A percentile compares a stretch with the other conserved stretches of the same genome.
phyloP scores from a whole-genome alignment of 2,797 vertebrate genomes.

The Triplophysa yarkandensis region DNA sequence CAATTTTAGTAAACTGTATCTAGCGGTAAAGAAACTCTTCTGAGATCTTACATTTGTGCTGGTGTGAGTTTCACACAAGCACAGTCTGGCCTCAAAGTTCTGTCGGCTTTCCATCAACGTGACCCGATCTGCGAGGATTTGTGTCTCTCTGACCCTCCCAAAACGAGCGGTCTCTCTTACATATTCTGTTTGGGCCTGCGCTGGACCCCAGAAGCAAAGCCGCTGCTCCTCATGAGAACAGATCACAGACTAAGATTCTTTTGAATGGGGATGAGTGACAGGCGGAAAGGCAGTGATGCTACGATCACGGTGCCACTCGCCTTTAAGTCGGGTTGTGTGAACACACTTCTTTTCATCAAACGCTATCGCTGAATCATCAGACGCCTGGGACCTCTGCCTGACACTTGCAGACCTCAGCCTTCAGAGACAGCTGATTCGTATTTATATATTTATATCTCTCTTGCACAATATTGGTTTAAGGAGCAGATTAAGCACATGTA shows the following conservation, averaged over 20 bases:
- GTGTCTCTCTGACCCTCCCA: conserved; percentile 23
- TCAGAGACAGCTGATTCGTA: conserved; percentile 20
- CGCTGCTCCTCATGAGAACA: conserved; percentile 42
- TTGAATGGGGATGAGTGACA: conserved; percentile 67
- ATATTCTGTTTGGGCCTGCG: conserved; percentile 30
- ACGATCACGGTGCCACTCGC: conserved; percentile 61
- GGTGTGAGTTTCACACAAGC: conserved; percentile 14
- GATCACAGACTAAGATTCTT: conserved; percentile 60
- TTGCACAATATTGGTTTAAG: conserved; percentile 17
- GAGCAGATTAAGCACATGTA: conserved; percentile 1
- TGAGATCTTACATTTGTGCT: conserved; percentile 3
- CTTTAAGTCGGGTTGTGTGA: conserved; percentile 74
- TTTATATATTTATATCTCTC: conserved; percentile 2
- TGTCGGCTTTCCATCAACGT: conserved; percentile 16
- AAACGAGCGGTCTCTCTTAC: conserved; percentile 2
- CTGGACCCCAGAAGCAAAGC: conserved; percentile 44
- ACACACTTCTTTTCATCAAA: conserved; percentile 73
- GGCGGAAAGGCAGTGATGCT: conserved; percentile 64
- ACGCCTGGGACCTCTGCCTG: conserved; percentile 24
- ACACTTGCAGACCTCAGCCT: conserved; percentile 23
- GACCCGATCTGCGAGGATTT: conserved; percentile 7
- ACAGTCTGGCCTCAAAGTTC: conserved; percentile 26
- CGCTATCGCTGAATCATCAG: conserved; percentile 58
- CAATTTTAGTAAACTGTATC: not conserved
- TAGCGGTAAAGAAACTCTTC: conserved; percentile 15